Base-by-base conservation (phyloP, 2,113 vertebrate genomes). In the Poeciliopsis prolifica region DNA sequence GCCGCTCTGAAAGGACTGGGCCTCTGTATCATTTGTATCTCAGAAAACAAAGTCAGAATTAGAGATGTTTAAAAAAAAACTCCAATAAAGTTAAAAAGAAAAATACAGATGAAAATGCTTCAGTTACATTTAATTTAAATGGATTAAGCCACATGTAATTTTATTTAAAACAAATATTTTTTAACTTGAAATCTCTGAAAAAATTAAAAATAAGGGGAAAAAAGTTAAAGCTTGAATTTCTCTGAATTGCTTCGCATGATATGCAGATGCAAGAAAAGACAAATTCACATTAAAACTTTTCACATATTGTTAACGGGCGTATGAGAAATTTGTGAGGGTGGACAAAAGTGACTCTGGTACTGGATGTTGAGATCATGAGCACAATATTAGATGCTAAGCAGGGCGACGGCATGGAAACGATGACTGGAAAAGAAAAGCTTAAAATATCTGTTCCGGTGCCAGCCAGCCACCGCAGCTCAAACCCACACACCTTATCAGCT, bases 401-500 rank as follows among this genome's bases (percentile, higher is more conserved):
- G 15, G 33, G 62, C 6, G 44, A 80, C 64, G 63, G 68, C 77
- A 66, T 80, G 24, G 72, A 72, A 67, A 82, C 61, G 72, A 75
- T 61, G 22, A 68, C 67, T n/a, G 26, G 37, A 80, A 70, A 5
- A 75, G 28, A 63, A 33, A 26, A 44, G 44, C 75, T 85, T 77
- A 74, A 68, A 83, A 83, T 74, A 79, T 68, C 69, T 40, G 19
- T 64, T 28, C 42, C 26, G 51, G 37, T 69, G 42, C 61, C 35
- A 37, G 10, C 35, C 35, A 73, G 26, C 28, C 66, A 51, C 64
- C 33, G 42, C 10, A 24, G 61, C 31, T 61, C 54, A 81, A 15
- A 75, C 22, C 70, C 70, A 80, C 82, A 30, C 61, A 98, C 97
- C 96, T 99, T 99, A 86, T 99, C 97, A n/a, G 96, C 91, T 0